Evolutionary conservation across 1,140 invertebrate species (phyloP).

Genomic region (Ips nitidus): DNA sequence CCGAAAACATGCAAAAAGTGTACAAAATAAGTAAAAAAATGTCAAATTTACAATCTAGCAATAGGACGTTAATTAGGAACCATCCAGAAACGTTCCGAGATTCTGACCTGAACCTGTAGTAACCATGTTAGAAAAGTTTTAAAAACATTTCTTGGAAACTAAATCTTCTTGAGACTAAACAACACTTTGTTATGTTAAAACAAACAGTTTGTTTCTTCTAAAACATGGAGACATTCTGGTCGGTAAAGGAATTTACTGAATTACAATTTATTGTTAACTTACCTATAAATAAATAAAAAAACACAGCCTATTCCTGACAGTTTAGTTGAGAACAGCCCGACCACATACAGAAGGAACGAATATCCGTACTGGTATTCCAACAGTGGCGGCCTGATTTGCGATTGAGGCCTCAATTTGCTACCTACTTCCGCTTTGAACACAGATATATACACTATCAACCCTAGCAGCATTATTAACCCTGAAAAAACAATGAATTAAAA

Average conservation of each 20-base stretch:
- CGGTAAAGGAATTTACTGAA: no score
- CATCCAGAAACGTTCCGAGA: no score
- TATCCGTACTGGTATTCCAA: slow-evolving; percentile 87
- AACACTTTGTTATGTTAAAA: not conserved
- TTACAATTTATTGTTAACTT: not conserved
- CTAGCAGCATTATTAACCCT: slow-evolving; percentile 86
- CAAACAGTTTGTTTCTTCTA: not conserved
- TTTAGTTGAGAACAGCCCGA: slow-evolving; percentile 81
- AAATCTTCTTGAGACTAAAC: not conserved
- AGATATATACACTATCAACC: slow-evolving; percentile 90
- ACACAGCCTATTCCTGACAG: slow-evolving; percentile 82
- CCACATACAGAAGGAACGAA: slow-evolving; percentile 81
- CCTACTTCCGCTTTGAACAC: slow-evolving; percentile 88
- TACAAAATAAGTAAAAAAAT: no score
- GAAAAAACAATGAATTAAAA: slow-evolving; percentile 45
- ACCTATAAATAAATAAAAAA: slow-evolving; percentile 77
- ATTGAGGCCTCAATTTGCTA: slow-evolving; percentile 77
- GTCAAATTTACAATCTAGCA: no score
- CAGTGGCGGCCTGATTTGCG: slow-evolving; percentile 71
- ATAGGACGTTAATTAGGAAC: no score
- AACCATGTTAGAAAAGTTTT: no score
- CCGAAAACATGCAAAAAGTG: no score
- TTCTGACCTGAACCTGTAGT: no score
- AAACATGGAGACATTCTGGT: not conserved
- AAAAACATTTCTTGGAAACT: no score